Base-by-base conservation (phyloP, 2,113 vertebrate species). In the Alosa alosa region DNA sequence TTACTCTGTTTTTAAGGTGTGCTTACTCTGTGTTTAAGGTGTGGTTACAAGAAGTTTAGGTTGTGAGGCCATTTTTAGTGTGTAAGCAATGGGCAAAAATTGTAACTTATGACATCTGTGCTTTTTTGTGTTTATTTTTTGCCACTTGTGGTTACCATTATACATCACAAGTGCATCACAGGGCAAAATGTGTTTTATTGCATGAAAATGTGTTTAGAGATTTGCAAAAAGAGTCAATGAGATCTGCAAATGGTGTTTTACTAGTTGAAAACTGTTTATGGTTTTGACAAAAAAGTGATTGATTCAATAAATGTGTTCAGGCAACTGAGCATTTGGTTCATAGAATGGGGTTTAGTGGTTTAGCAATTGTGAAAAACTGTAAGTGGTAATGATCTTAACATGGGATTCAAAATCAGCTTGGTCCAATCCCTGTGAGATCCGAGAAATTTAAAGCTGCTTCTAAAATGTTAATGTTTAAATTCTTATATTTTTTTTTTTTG, bases 91-190 rank as follows among this genome's bases (percentile, higher is more conserved):
- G 31, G 31, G 31, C 31, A 31, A 31, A 31, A 31, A 31, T 31
- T 0, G 31, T 31, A 31, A 31, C 31, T 31, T 46, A 47, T 47
- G 46, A 47, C 46, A 47, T 47, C 46, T 47, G 46, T 47, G 46
- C 46, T 47, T 47, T 10, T 8, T 47, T 86, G n/a, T 83, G 64
- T 86, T 52, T 52, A 75, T 39, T 18, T 78, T 72, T 5, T 83
- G 85, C 44, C 31, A 25, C 81, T 46, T 39, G 18, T 83, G 60
- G 49, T 82, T 31, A 45, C 60, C 18, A 41, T 78, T 86, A 50
- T 55, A 68, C 31, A 86, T 18, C 57, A 82, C 41, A 68, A 86
- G 45, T 49, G 57, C 46, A 83, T 83, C 85, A 50, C 64, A 50
- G 31, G 39, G 64, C 81, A 31, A 86, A 75, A 83, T 82, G 50